phyloP scores from a whole-genome alignment of 2,113 vertebrate species.

The Tachuris rubrigastra region DNA sequence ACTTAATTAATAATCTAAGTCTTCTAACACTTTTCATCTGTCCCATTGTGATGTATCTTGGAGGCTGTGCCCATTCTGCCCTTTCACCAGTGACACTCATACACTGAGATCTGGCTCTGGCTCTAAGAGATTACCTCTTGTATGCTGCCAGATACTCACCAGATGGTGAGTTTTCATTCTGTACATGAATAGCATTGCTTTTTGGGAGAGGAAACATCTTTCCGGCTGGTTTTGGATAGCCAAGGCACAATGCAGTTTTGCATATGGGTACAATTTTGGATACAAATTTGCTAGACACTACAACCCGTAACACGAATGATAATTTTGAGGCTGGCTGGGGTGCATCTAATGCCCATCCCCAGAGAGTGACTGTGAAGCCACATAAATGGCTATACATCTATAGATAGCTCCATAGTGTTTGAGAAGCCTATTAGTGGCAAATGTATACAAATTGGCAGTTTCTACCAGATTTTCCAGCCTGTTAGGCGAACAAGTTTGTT shows the following conservation, averaged over 20 bases:
- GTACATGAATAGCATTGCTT: neutral
- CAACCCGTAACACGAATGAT: neutral
- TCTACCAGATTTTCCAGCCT: conserved; percentile 26
- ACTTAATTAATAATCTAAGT: neutral
- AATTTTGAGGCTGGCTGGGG: neutral
- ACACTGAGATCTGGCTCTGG: neutral
- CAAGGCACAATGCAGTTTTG: neutral
- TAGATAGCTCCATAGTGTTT: neutral
- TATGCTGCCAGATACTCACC: neutral
- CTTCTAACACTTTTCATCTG: neutral
- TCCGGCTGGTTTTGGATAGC: neutral
- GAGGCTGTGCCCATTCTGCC: neutral
- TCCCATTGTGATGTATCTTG: neutral
- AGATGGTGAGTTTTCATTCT: neutral
- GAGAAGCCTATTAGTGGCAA: conserved; percentile 9
- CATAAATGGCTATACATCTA: neutral
- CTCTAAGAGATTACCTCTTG: neutral
- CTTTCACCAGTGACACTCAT: neutral
- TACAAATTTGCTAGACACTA: neutral
- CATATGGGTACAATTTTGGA: neutral
- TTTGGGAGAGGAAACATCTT: neutral
- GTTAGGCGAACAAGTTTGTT: neutral
- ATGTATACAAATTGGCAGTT: conserved; percentile 19
- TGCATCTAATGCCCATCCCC: neutral
- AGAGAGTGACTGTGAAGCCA: neutral